A percentile compares a stretch with the other conserved stretches of the same genome.
Conservation (phyloP, 2,797 vertebrate species). For the Dromococcyx pavoninus region DNA sequence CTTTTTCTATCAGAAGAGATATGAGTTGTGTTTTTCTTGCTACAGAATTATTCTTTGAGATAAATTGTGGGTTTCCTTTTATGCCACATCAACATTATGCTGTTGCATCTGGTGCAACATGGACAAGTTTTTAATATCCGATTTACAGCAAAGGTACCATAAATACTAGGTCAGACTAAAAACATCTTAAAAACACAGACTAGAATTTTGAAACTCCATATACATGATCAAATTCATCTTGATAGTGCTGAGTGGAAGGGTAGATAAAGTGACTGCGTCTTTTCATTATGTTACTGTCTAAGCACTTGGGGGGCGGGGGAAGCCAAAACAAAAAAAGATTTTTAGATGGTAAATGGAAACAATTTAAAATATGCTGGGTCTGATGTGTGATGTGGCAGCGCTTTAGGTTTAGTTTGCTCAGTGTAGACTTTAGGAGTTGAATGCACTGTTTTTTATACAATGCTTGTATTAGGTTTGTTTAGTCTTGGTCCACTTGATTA, state of each 20-base stretch:
- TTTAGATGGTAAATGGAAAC: neutral
- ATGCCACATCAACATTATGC: neutral
- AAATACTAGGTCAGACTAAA: neutral
- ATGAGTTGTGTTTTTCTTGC: neutral
- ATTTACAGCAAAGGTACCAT: neutral
- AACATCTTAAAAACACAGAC: neutral
- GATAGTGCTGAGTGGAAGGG: neutral
- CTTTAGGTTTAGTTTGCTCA: neutral
- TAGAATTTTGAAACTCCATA: neutral
- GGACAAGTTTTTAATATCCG: neutral
- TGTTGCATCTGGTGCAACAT: neutral
- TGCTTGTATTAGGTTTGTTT: neutral
- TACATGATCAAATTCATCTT: neutral
- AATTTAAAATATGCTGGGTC: neutral
- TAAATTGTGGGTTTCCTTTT: neutral
- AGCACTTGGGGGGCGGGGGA: neutral
- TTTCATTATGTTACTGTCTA: no score
- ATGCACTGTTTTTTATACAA: neutral
- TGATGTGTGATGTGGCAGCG: neutral
- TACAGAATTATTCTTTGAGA: neutral
- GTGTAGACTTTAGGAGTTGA: neutral
- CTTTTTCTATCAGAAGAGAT: neutral
- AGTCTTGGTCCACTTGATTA: neutral
- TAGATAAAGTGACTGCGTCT: neutral
- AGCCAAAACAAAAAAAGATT: neutral